Evolutionary conservation across 1,140 invertebrate genomes (phyloP).

Genomic region (Odontomachus brunneus): DNA sequence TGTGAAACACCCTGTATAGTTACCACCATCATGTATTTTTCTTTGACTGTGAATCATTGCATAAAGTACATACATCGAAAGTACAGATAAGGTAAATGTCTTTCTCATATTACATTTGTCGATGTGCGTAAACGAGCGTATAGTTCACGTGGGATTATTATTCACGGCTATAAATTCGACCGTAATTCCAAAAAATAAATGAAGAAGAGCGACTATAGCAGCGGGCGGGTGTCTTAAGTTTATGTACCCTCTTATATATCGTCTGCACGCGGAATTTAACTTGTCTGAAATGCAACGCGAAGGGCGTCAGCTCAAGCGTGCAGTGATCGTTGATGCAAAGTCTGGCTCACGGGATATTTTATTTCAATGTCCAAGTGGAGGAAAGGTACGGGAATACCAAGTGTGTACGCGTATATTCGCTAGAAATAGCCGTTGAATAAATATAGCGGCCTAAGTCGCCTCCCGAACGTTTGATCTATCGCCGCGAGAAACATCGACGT

Average conservation of each 20-base stretch:
- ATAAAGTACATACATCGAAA: conserved; percentile 20
- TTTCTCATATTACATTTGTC: not conserved
- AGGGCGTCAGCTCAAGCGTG: conserved; percentile 52
- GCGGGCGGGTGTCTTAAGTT: conserved; percentile 53
- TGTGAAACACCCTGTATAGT: no score
- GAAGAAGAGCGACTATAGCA: conserved; percentile 21
- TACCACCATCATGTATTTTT: no score
- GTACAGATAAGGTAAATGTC: not conserved
- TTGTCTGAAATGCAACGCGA: conserved; percentile 38
- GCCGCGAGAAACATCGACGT: not conserved
- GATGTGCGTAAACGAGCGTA: not conserved
- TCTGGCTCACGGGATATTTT: conserved; percentile 65
- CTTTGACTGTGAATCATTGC: not conserved
- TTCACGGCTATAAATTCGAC: conserved; percentile 50
- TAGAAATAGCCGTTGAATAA: conserved; percentile 2
- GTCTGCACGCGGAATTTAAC: conserved; percentile 65
- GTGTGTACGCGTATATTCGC: not conserved
- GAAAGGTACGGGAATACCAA: conserved; percentile 36
- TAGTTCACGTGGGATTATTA: conserved; percentile 56
- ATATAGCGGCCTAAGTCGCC: conserved; percentile 22
- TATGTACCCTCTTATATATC: conserved; percentile 65
- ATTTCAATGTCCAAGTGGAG: conserved; percentile 58
- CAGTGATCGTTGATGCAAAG: conserved; percentile 68
- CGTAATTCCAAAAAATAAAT: conserved; percentile 50
- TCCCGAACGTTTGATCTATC: conserved; percentile 9